A percentile compares a stretch with the other conserved stretches of the same genome.
Conservation (phyloP, 2,888 invertebrate genomes). For the Drosophila percnosoma region DNA sequence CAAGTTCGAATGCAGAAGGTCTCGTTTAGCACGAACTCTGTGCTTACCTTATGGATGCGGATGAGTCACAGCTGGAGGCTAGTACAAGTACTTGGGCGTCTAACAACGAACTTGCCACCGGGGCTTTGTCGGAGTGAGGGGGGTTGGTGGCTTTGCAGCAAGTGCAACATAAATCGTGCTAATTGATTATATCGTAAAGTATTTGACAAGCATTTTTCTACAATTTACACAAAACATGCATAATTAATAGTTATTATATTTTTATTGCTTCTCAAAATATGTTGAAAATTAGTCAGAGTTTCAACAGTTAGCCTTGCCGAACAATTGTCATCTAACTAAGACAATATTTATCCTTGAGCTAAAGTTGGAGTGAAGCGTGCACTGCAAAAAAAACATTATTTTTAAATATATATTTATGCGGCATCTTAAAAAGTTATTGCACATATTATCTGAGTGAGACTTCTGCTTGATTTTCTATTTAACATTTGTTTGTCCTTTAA, state of each 20-base stretch:
- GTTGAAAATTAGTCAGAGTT: conserved; percentile 27
- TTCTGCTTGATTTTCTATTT: neutral
- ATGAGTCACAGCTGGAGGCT: conserved; percentile 69
- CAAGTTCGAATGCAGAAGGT: conserved; percentile 68
- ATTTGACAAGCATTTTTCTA: conserved; percentile 69
- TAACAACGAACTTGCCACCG: conserved; percentile 35
- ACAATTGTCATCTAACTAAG: conserved; percentile 34
- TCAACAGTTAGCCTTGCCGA: conserved; percentile 34
- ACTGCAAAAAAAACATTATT: neutral
- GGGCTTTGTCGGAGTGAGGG: neutral
- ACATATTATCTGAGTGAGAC: neutral
- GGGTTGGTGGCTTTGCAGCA: conserved; percentile 30
- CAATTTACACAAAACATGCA: conserved; percentile 72
- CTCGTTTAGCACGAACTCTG: conserved; percentile 75
- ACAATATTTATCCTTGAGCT: neutral
- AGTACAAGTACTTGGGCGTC: conserved; percentile 48
- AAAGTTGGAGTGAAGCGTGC: conserved; percentile 1
- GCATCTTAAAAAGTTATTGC: neutral
- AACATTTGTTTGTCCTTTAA: neutral
- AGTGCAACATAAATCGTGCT: conserved; percentile 79
- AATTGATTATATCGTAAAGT: conserved; percentile 73
- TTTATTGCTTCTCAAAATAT: conserved; percentile 48
- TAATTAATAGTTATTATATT: conserved; percentile 75
- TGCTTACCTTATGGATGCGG: conserved; percentile 40
- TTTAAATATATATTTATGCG: neutral